A percentile compares a stretch with the other conserved stretches of the same genome.
Conservation (phyloP, 2,888 invertebrate species). For the Tortricodes alternella region DNA sequence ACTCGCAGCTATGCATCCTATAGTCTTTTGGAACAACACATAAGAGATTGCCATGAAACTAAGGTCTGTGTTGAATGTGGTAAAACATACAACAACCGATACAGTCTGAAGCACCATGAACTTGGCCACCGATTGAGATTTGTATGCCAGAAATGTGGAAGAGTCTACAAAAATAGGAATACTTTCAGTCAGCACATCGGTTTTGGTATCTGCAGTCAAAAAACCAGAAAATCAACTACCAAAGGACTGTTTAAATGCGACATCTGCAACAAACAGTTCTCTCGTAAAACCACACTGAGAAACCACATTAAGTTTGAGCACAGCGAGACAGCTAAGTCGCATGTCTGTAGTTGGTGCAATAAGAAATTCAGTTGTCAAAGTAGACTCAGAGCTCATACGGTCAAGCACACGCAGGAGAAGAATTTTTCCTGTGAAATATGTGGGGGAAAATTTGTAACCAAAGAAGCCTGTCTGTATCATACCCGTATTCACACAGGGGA, state of each 20-base stretch:
- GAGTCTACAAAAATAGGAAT: constrained; percentile 42
- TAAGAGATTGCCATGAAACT: constrained; percentile 37
- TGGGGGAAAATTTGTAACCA: constrained; percentile 46
- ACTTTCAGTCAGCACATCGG: constrained; percentile 43
- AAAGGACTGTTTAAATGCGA: constrained; percentile 42
- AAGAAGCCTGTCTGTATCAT: constrained; percentile 47
- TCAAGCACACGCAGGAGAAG: constrained; percentile 52
- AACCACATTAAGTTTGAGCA: constrained; percentile 49
- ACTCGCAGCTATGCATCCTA: constrained; percentile 40
- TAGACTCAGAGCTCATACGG: constrained; percentile 43
- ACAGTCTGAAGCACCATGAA: constrained; percentile 43
- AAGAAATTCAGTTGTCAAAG: constrained; percentile 47
- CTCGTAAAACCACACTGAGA: constrained; percentile 41
- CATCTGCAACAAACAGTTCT: constrained; percentile 46
- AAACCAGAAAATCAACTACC: constrained; percentile 31
- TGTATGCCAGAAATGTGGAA: constrained; percentile 46
- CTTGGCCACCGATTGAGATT: constrained; percentile 37
- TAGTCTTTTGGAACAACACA: constrained; percentile 40
- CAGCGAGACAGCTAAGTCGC: constrained; percentile 38
- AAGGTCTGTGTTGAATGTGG: constrained; percentile 47
- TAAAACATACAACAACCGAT: constrained; percentile 41
- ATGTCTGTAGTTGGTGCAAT: constrained; percentile 47
- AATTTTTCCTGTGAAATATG: constrained; percentile 47
- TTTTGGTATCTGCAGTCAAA: constrained; percentile 38
- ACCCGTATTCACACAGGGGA: constrained; percentile 52